A percentile compares a stretch with the other conserved stretches of the same genome.
Evolutionary conservation across 2,797 vertebrate genomes (phyloP).

Genomic region (Amblyraja radiata): DNA sequence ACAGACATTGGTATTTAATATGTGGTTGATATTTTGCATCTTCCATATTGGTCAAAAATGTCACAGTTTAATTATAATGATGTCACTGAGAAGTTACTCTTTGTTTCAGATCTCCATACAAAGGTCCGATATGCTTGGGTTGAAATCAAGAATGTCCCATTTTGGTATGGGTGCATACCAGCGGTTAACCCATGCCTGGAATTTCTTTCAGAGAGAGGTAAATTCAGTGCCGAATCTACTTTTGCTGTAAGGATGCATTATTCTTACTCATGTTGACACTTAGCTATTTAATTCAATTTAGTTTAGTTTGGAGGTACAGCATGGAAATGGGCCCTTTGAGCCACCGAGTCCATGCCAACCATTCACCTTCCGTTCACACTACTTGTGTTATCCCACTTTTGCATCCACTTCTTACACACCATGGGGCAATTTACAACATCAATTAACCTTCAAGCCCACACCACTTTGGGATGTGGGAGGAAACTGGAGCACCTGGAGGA

Average conservation of each 20-base stretch:
- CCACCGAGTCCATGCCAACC: too few relatives aligned
- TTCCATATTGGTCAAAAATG: neutral
- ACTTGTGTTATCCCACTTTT: too few relatives aligned
- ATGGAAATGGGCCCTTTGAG: too few relatives aligned
- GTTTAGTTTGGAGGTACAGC: too few relatives aligned
- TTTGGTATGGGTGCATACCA: constrained; percentile 84
- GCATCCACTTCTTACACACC: too few relatives aligned
- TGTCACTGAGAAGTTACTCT: constrained; percentile 34
- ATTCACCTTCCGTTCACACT: too few relatives aligned
- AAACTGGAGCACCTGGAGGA: too few relatives aligned
- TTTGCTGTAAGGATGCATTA: neutral
- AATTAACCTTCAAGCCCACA: too few relatives aligned
- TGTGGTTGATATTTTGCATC: constrained; percentile 25
- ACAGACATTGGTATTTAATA: neutral
- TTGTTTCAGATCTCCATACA: constrained; percentile 70
- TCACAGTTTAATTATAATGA: constrained; percentile 26
- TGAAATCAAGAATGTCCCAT: constrained; percentile 89
- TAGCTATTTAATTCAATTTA: neutral
- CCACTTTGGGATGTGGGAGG: too few relatives aligned
- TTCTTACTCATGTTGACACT: neutral
- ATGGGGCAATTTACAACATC: too few relatives aligned
- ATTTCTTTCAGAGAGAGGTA: constrained; percentile 93
- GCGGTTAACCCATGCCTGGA: constrained; percentile 95
- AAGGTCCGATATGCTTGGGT: constrained; percentile 88
- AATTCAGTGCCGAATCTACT: constrained; percentile 41